Evolutionary conservation across 2,888 invertebrate genomes (phyloP), one percentile per base, ranked within the genome.

Genomic region (Cryptops parisi): DNA sequence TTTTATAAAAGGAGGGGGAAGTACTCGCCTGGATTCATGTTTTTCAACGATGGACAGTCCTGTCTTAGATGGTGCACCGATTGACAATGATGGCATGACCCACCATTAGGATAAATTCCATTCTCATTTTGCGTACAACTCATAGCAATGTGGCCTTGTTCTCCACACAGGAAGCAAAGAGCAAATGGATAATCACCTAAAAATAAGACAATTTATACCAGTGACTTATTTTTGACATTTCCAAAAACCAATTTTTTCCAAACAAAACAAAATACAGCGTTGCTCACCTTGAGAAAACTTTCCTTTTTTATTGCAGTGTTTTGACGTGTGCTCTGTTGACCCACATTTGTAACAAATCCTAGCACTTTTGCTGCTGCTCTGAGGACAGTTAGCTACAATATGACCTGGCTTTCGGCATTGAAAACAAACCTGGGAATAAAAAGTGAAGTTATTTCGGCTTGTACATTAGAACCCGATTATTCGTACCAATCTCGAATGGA

Each of bases 91-190:
- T 80, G 84, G 65, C 88, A 87, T n/a, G 74, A 70, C 1, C 84
- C 84, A 38, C 85, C 89, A 68, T 84, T 80, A 0, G 90, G 89
- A 71, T 89, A 91, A 5, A 87, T 69, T 0, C 91, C 91, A 63
- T 80, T 80, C 0, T 82, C 80, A 72, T 91, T 91, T 64, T 89
- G 82, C 2, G 88, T 85, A 68, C 91, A 93, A 63, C 88, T 84
- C 56, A 81, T 77, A 0, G 89, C 80, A 61, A 91, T 81, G 67
- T 93, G 91, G 4, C 91, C 91, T 69, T 78, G 79, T 68, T 89
- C 81, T 53, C 79, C 79, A 67, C 91, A 93, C 59, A 91, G 82
- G 64, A 90, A 91, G 68, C 91, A 93, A 52, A 78, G 80, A 0
- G 90, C 90, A 71, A 80, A 88, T 64, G 83, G 78, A 63, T 78